Base-by-base conservation (phyloP, 1,140 invertebrate species). In the Doryteuthis pealeii region DNA sequence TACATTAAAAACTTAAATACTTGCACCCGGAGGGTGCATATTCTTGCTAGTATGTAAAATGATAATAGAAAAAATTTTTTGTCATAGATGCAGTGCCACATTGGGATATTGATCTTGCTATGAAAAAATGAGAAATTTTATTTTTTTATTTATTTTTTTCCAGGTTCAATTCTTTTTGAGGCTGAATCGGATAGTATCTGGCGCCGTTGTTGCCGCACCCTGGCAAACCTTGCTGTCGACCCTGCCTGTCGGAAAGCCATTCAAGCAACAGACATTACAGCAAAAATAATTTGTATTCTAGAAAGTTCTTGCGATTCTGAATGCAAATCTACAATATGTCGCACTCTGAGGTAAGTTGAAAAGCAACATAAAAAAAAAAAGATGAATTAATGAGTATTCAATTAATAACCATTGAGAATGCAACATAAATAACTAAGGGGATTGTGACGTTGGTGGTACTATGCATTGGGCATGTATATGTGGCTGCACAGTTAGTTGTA, bases 161-260 rank as follows among this genome's bases (percentile, higher is more conserved):
- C 54, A 58, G 54, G 26, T 6, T 14, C 22, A 22, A 58, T 58
- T 58, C 54, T 58, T 58, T 58, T 62, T 22, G 54, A 62, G 18
- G 18, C 22, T 0, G 26, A 62, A 5, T 26, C n/a, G 10, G 28
- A 31, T 5, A 68, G 66, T 8, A 68, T 68, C 32, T 30, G 30
- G 30, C 28, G 32, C 22, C 66, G 66, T 6, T 68, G 66, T 68
- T 68, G 66, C 28, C 66, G 66, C 18, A 68, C 66, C 12, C 22
- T 68, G 22, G 66, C 66, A 5, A 68, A 68, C 32, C 12, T 68
- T 32, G 66, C 66, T 22, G 18, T 68, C 5, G 66, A 68, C 12
- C 18, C 15, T 31, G 66, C 30, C 10, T 68, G 66, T 33, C 32
- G 28, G 5, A 31, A 30, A 1, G 18, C 30, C 10, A 68, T 68